Conservation (phyloP, 2,113 vertebrate genomes). For the Triplophysa dalaica region DNA sequence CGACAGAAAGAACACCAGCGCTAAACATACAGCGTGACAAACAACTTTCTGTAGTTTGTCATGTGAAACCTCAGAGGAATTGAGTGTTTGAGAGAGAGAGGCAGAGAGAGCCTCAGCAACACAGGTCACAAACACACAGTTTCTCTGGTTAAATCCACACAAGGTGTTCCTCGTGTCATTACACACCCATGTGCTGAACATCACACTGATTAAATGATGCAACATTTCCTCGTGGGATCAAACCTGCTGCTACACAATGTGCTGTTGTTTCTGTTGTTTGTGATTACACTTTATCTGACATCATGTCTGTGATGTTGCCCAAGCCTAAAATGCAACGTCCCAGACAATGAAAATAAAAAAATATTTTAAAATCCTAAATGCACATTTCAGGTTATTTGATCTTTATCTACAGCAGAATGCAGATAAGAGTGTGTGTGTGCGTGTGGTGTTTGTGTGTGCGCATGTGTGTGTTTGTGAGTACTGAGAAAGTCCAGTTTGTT, state of each 20-base stretch:
- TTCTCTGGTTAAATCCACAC: not conserved
- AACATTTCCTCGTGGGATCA: conserved; percentile 21
- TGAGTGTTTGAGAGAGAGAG: conserved; percentile 58
- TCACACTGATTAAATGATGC: conserved; percentile 4
- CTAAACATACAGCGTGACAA: conserved; percentile 78
- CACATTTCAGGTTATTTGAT: no score
- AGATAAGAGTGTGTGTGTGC: not conserved
- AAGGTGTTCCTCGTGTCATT: conserved; percentile 13
- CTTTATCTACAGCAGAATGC: not conserved
- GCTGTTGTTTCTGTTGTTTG: not conserved
- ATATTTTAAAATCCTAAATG: no score
- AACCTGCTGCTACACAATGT: not conserved
- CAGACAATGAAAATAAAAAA: no score
- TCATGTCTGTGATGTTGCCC: not conserved
- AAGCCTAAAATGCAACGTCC: not conserved
- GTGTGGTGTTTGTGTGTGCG: not conserved
- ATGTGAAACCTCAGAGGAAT: conserved; percentile 82
- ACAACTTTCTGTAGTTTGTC: conserved; percentile 82
- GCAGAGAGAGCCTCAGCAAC: not conserved
- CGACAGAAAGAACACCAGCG: conserved; percentile 61
- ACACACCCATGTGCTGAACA: conserved; percentile 24
- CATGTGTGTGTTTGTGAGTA: conserved; percentile 1
- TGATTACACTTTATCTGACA: not conserved
- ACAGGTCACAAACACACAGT: not conserved
- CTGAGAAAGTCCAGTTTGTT: conserved; percentile 67